Percentiles rank a stretch among this genome's conserved stretches.
Conservation (phyloP, 1,140 invertebrate species). For the Globodera ellingtonae region DNA sequence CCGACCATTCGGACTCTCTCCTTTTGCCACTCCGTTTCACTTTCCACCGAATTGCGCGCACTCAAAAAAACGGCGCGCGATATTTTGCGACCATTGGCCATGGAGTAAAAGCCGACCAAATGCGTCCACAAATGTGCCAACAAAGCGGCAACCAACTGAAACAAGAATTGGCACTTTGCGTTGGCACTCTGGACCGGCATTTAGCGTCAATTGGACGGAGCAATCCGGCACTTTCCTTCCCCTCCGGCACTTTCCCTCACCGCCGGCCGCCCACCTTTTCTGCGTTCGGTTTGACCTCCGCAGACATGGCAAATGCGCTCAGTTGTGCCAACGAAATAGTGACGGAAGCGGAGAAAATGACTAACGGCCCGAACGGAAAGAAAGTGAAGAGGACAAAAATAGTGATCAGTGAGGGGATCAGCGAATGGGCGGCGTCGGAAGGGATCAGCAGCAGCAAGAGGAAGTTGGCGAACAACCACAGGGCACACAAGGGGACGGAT, state of each 20-base stretch:
- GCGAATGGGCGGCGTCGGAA: not conserved
- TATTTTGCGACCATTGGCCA: slow-evolving; percentile 46
- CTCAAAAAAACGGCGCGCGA: slow-evolving; percentile 59
- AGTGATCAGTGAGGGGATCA: slow-evolving; percentile 38
- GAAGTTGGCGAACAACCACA: slow-evolving; percentile 36
- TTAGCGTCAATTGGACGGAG: slow-evolving; percentile 6
- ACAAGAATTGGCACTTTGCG: slow-evolving; percentile 38
- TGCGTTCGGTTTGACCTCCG: not conserved
- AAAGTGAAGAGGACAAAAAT: slow-evolving; percentile 42
- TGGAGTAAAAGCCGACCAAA: slow-evolving; percentile 61
- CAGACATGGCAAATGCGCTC: slow-evolving; percentile 22
- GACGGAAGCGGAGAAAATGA: slow-evolving; percentile 1
- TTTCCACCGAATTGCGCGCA: slow-evolving; percentile 56
- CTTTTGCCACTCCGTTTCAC: slow-evolving; percentile 45
- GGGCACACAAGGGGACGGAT: slow-evolving; percentile 6
- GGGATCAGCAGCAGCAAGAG: slow-evolving; percentile 10
- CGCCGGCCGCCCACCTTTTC: slow-evolving; percentile 36
- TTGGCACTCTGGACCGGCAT: slow-evolving; percentile 18
- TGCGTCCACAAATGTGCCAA: slow-evolving; percentile 59
- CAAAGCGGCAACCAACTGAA: slow-evolving; percentile 58
- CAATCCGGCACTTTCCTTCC: slow-evolving; percentile 6
- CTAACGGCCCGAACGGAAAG: slow-evolving; percentile 36
- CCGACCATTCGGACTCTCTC: slow-evolving; percentile 50
- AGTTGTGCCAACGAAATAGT: slow-evolving; percentile 35
- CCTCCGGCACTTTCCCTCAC: slow-evolving; percentile 27